phyloP scores from a whole-genome alignment of 1,140 invertebrate genomes.

The roundworm (Caenorhabditis elegans) region WBcel235 BX284605.5:12390001-12390500 shows the following conservation, averaged over 20 bases:
- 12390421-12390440: too few species aligned
- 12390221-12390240: conserved; percentile 35
- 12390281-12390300: not conserved
- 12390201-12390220: conserved; percentile 41
- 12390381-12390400: too few species aligned
- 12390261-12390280: not conserved
- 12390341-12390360: too few species aligned
- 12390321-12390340: too few species aligned
- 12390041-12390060: conserved; percentile 10
- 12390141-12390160: conserved; percentile 32
- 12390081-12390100: conserved; percentile 36
- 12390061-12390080: not conserved
- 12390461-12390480: too few species aligned
- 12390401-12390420: too few species aligned
- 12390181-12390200: conserved; percentile 46
- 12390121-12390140: conserved; percentile 33
- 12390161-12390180: conserved; percentile 22
- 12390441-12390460: too few species aligned
- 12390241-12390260: not conserved
- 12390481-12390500: too few species aligned
- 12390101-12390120: conserved; percentile 30
- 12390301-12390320: too few species aligned
- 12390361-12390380: too few species aligned
- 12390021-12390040: not conserved
- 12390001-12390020: not conserved